Evolutionary conservation across 2,797 vertebrate genomes (phyloP), one percentile per base, ranked within the genome.

Genomic region (Leptatherina wallacei): DNA sequence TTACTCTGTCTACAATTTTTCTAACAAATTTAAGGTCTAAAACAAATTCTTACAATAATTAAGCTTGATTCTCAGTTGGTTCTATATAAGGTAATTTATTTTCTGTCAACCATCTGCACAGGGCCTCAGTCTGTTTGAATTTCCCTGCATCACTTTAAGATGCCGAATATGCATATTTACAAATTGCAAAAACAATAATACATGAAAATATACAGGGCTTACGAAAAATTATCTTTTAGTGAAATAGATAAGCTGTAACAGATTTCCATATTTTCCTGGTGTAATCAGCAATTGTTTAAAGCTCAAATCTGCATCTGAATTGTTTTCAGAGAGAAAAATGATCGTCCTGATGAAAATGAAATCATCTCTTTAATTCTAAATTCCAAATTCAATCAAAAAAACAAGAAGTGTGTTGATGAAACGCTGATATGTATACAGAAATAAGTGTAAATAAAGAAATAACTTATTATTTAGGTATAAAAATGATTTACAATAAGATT

Each of bases 121-220:
- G 84, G 92, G 91, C 92, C 92, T 92, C 77, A 82, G 58, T 77
- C 75, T 85, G 81, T 54, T 27, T 82, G 72, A 64, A 76, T 87
- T 78, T 80, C 40, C 49, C 64, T 30, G n/a, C 63, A 70, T 58
- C 29, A 69, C 77, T 84, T 89, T 56, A 58, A 58, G 32, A 75
- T 70, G 29, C 61, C 33, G 24, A 22, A 38, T 62, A 4, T 78
- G 52, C 56, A 78, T 7, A 61, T 62, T 4, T 32, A 2, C 22
- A 62, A 3, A 27, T 74, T 72, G 27, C 10, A 65, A 27, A 44
- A 16, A 65, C 4, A 61, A 75, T 63, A 10, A 44, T 60, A 0
- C 55, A 22, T 16, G 10, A 35, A n/a, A 16, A 51, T 49, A 27
- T 2, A 27, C 20, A 4, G 32, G 3, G 8, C 27, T 66, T 8